These are phyloP conservation scores for Setipinna tenuifilis DNA, from an alignment of 2,797 vertebrate genomes.

Conservation along the genomic window DNA sequence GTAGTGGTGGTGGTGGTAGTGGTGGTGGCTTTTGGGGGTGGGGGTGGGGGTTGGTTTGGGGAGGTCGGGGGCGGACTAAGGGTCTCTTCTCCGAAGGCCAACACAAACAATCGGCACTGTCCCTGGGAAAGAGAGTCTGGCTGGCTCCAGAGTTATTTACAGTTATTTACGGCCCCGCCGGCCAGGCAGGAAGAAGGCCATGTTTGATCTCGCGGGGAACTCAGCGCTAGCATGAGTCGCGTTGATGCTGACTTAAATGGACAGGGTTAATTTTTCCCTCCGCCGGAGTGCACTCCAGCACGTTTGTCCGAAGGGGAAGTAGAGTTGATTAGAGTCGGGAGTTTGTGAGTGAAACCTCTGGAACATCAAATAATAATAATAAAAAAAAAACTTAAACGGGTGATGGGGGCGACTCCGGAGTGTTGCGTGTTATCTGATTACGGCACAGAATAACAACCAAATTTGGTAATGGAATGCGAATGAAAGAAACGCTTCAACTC, in stretches of 20 bases:
- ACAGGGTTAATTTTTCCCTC: constrained; percentile 18
- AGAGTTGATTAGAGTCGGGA: not conserved
- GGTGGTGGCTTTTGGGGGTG: not conserved
- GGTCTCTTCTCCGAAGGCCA: constrained; percentile 55
- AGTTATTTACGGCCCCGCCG: constrained; percentile 55
- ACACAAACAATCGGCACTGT: constrained; percentile 54
- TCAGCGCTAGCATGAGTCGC: not conserved
- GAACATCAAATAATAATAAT: not conserved
- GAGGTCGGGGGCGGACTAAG: constrained; percentile 36
- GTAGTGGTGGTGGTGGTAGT: not conserved
- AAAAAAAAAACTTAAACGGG: not conserved
- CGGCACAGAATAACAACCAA: constrained; percentile 37
- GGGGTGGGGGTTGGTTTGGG: constrained; percentile 29
- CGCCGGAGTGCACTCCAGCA: not conserved
- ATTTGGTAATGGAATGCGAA: constrained; percentile 47
- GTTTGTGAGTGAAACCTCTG: not conserved
- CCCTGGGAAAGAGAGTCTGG: constrained; percentile 48
- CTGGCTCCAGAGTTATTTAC: constrained; percentile 51
- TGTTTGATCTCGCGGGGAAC: constrained; percentile 35
- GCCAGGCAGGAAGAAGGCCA: constrained; percentile 49
- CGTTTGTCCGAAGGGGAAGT: not conserved
- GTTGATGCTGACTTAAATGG: constrained; percentile 8
- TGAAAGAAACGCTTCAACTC: constrained; percentile 25
- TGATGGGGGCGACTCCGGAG: not conserved
- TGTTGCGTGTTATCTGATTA: constrained; percentile 1